Conservation (phyloP, 2,113 vertebrate genomes). For the Brachypodius melanocephalos region DNA sequence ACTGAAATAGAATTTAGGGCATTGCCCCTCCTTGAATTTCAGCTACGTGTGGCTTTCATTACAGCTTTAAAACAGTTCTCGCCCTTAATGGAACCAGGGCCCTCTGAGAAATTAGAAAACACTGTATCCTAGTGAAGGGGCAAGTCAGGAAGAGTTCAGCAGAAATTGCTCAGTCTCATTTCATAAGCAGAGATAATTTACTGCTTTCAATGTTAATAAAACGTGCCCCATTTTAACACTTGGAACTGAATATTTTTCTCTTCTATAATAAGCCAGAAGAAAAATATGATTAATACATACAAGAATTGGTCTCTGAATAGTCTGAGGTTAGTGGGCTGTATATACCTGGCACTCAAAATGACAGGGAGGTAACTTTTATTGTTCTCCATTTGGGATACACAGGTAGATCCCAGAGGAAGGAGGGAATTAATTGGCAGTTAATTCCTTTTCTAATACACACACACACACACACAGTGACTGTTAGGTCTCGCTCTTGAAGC, state of each 20-base stretch:
- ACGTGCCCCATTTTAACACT: constrained; percentile 57
- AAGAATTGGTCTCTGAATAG: constrained; percentile 38
- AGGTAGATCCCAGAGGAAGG: constrained; percentile 65
- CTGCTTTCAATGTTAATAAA: constrained; percentile 65
- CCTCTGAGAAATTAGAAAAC: constrained; percentile 67
- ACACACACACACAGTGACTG: constrained; percentile 13
- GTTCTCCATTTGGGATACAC: constrained; percentile 36
- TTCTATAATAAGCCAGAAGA: constrained; percentile 33
- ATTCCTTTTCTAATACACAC: constrained; percentile 62
- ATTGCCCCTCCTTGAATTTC: constrained; percentile 52
- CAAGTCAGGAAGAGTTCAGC: constrained; percentile 62
- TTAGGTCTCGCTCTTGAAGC: constrained; percentile 52
- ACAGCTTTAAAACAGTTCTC: constrained; percentile 62
- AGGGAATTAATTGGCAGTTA: constrained; percentile 56
- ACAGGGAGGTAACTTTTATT: constrained; percentile 26
- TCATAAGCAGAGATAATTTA: constrained; percentile 69
- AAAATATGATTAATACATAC: constrained; percentile 51
- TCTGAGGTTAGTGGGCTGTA: neutral
- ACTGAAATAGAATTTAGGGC: constrained; percentile 62
- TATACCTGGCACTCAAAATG: neutral
- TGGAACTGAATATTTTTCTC: constrained; percentile 32
- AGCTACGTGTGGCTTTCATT: constrained; percentile 40
- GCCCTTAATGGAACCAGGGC: constrained; percentile 65
- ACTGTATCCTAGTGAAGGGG: constrained; percentile 41
- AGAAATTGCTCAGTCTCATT: constrained; percentile 60